phyloP scores from a whole-genome alignment of 1,140 invertebrate genomes.

The Littorina saxatilis region DNA sequence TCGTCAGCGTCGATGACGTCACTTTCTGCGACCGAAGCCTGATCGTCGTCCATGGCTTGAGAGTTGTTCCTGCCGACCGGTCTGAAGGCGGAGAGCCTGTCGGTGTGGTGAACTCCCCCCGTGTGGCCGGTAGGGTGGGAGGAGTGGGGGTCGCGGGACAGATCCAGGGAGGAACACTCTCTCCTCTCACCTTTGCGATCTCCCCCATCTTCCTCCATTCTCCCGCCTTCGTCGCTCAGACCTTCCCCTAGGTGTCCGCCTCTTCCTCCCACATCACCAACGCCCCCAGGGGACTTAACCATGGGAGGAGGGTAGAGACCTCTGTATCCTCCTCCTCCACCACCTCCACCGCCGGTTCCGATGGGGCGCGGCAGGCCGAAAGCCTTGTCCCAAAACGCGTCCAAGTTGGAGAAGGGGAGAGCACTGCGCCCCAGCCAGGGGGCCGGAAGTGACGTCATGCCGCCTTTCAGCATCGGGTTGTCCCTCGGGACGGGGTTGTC shows the following conservation, averaged over 20 bases:
- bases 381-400: conserved; percentile 49
- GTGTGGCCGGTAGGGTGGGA: not conserved
- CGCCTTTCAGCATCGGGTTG: conserved; percentile 23
- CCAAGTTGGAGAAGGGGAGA: conserved; percentile 43
- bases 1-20: conserved; percentile 47
- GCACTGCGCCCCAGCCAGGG: conserved; percentile 43
- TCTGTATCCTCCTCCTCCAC: conserved; percentile 22
- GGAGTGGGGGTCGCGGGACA: conserved; percentile 13
- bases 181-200: not conserved
- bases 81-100: conserved; percentile 53
- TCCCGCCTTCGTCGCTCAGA: not conserved
- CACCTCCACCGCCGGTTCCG: conserved; percentile 13
- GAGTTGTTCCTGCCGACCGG: conserved; percentile 38
- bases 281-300: not conserved
- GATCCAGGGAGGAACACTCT: conserved; percentile 29
- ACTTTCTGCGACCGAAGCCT: not conserved
- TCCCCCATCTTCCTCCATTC: not conserved
- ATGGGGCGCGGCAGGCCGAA: conserved; percentile 37
- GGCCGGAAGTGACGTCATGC: conserved; percentile 1
- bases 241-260: not conserved
- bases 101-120: not conserved
- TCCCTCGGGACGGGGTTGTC: conserved; percentile 33
- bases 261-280: not conserved
- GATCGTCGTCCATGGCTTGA: conserved; percentile 24
- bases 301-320: conserved; percentile 28